Evolutionary conservation across 2,113 vertebrate genomes (phyloP), one percentile per base, ranked within the genome.

Genomic region (Mustela lutreola): DNA sequence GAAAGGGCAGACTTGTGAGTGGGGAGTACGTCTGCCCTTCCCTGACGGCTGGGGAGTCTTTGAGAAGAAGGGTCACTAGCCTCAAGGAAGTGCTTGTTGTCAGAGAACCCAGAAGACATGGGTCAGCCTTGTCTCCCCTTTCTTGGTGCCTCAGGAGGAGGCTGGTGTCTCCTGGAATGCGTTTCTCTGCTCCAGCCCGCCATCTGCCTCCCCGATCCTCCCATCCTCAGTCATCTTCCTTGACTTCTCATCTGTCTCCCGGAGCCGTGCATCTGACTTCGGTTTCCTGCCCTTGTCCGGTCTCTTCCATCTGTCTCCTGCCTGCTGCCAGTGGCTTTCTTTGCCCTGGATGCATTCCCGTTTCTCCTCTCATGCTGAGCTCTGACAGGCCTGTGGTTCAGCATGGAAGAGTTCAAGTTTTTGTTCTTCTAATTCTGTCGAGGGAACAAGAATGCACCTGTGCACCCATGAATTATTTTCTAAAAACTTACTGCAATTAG

Each of bases 301-400:
- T 63, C 56, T 58, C 4, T 45, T 88, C 89, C 92, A 96, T 60
- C 70, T 95, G 86, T 73, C 79, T 89, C 90, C n/a, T 15, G 45
- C 45, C 14, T 95, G 24, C 80, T 89, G 84, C 15, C 42, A 62
- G 3, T 26, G 15, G 4, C 28, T 90, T 71, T 24, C 67, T 94
- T 89, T 0, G 0, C 28, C 6, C 83, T 1, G 0, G 18, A 31
- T 70, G 14, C 0, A 0, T 50, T 94, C 85, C 70, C 33, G 19
- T 12, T 83, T 85, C 70, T 90, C 88, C 48, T 1, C 31, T 81
- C 24, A 75, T 22, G 4, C 22, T 33, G 79, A 80, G 48, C 82
- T 65, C 70, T 76, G 48, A 33, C 7, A 45, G 60, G 73, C 53
- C 33, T 63, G 63, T 36, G 14, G 1, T 48, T 89, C 3, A 80